phyloP scores from a whole-genome alignment of 2,113 vertebrate species.

The Mastomys coucha region DNA sequence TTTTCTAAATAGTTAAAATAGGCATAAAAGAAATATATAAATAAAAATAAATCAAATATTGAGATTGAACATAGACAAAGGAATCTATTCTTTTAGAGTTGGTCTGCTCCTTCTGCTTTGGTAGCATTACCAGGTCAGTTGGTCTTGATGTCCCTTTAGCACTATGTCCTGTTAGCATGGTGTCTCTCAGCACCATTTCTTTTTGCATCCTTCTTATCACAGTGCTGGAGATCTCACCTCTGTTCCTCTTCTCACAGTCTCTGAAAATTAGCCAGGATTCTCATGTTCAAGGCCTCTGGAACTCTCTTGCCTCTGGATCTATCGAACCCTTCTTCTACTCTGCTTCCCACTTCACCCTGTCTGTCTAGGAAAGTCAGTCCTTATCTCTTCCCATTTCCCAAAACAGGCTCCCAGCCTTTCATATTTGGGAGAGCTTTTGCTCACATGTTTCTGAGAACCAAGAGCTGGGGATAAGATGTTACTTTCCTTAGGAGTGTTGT shows the following conservation, averaged over 20 bases:
- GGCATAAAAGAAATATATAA: not conserved
- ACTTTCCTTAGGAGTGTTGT: not conserved
- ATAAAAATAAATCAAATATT: conserved; percentile 32
- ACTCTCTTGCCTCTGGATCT: not conserved
- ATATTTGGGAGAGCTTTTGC: not conserved
- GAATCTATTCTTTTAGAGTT: conserved; percentile 6
- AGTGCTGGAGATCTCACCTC: not conserved
- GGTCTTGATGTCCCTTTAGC: too few species aligned
- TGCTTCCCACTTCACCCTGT: not conserved
- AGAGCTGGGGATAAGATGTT: not conserved
- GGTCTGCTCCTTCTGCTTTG: not conserved
- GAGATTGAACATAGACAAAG: not conserved
- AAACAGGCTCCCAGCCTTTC: not conserved
- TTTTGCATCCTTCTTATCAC: not conserved
- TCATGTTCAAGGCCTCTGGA: not conserved
- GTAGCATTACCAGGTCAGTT: not conserved
- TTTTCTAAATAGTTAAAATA: conserved; percentile 24
- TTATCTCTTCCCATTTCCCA: not conserved
- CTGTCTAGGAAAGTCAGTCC: not conserved
- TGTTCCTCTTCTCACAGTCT: not conserved
- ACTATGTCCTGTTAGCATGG: too few species aligned
- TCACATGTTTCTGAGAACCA: not conserved
- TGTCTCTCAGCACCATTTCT: not conserved
- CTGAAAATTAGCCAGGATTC: not conserved
- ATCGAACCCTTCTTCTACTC: not conserved